Base-by-base conservation (phyloP, 1,140 invertebrate genomes). In the Phthorimaea operculella region DNA sequence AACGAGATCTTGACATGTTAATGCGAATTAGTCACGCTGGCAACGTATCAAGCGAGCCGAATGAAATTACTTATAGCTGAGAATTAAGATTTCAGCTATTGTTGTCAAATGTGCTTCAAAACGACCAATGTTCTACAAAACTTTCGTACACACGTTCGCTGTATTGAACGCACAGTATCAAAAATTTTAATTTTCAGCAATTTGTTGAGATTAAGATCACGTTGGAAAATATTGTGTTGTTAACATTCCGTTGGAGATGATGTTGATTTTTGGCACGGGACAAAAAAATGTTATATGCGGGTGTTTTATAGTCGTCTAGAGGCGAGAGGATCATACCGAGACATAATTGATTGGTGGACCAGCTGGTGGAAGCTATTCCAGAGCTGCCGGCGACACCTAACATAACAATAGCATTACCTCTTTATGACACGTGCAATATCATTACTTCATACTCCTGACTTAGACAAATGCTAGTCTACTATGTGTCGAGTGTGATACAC, bases 151-250 rank as follows among this genome's bases (percentile, higher is more conserved):
- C 51, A 68, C 66, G 53, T 72, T 68, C 57, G 60, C 63, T 59
- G 55, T 78, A 63, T 73, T 73, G 68, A 74, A 68, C 39, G 64
- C 58, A 52, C 62, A 60, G 59, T 62, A 76, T 74, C 72, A 72
- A 77, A 76, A 70, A 78, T 68, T 72, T 74, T 76, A 66, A 83
- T 78, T 75, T 77, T 71, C 64, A 74, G 62, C 77, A 72, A 83
- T 83, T 79, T 82, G 76, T 75, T 72, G 64, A 76, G 72, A 79
- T 79, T 79, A 77, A 79, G 64, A 81, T 64, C 64, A 63, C 68
- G 58, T 74, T 71, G 73, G 76, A 74, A 79, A 75, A 77, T 83
- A 79, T 83, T 74, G 68, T 79, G 74, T 79, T 81, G 63, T 80
- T 79, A 79, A 74, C 75, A 83, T 83, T 81, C 78, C 70, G 55